phyloP scores from a whole-genome alignment of 2,797 vertebrate species.

The Melanogrammus aeglefinus region DNA sequence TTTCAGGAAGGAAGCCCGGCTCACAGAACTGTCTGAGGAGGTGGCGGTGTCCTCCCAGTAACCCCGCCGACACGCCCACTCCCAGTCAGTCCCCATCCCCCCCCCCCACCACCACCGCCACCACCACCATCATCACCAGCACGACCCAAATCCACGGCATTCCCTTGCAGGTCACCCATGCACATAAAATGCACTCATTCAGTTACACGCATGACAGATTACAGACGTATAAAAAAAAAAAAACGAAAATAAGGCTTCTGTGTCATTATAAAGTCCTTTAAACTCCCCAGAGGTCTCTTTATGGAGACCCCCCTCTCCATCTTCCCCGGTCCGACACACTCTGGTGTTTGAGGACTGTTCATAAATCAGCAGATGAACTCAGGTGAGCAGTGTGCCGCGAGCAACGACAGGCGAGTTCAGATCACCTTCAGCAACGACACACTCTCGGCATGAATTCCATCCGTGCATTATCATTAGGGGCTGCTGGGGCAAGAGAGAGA shows the following conservation, averaged over 20 bases:
- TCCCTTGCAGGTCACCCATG: neutral
- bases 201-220: neutral
- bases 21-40: neutral
- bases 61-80: neutral
- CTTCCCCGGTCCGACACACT: conserved; percentile 29
- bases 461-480: conserved; percentile 49
- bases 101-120: neutral
- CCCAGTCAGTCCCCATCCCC: neutral
- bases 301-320: conserved; percentile 23
- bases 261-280: conserved; percentile 19
- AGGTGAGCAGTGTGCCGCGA: conserved; percentile 29
- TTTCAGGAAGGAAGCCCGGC: neutral
- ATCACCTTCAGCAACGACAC: conserved; percentile 35
- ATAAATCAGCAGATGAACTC: conserved; percentile 49
- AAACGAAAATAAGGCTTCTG: neutral
- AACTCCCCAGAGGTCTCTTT: conserved; percentile 17
- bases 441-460: conserved; percentile 33
- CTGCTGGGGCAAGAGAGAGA: conserved; percentile 26
- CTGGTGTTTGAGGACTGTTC: conserved; percentile 32
- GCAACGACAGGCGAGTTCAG: conserved; percentile 44
- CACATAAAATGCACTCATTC: neutral
- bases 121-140: neutral
- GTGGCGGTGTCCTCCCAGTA: neutral
- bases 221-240: neutral
- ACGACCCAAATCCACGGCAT: neutral